Base-by-base conservation (phyloP, 2,113 vertebrate species). In the Engystomops pustulosus region DNA sequence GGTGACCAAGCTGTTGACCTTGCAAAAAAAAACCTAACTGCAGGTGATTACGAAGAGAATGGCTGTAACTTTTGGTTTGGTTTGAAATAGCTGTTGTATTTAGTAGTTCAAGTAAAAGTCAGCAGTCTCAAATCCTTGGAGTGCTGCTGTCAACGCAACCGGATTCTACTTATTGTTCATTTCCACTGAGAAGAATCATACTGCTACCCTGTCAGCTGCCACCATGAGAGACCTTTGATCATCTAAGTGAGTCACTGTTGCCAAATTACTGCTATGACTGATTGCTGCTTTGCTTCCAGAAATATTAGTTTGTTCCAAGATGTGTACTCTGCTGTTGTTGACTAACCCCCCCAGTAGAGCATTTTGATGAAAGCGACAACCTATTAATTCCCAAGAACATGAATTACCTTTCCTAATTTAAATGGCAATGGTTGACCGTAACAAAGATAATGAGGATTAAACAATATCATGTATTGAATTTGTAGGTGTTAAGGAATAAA, bases 171-270 rank as follows among this genome's bases (percentile, higher is more conserved):
- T 76, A 76, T 49, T 83, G 81, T 44, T 65, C 69, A 75, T 83
- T 75, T 76, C 81, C 51, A 67, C 81, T 65, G 41, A 49, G 55
- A 38, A 49, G 58, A 65, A 76, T 83, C 58, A 65, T 51, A 62
- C 36, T 6, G 58, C 25, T 65, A 75, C 81, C 47, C 53, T 76
- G 81, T 76, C 71, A 74, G 36, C 53, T 9, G 81, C 70, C 80
- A 62, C 55, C 69, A 65, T 20, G n/a, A 83, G 81, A 67, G 81
- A 76, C 71, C 71, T 83, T 83, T 83, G 81, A 76, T 83, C 58
- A 83, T 76, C 41, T 67, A 76, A 83, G 71, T 60, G 68, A 49
- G 55, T 49, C 55, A 25, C 81, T 67, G 30, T 76, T 65, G 81
- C 71, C 81, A 83, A 58, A 65, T 75, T 83, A 83, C 58, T 65